Base-by-base conservation (phyloP, 1,140 invertebrate species). In the Danaus plexippus region DNA sequence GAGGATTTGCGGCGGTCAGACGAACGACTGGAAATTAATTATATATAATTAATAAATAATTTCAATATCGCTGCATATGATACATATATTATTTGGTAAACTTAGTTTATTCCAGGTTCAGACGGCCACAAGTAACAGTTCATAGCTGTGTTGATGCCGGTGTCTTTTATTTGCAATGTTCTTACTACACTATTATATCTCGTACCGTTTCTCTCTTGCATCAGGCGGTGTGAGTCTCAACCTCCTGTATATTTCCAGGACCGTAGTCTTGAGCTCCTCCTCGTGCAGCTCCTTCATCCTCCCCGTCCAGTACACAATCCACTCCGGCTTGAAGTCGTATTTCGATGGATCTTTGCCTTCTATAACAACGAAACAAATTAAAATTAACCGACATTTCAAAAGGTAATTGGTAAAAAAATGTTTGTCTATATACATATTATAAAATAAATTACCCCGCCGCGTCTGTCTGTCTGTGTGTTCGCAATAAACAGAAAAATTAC, bases 261-360 rank as follows among this genome's bases (percentile, higher is more conserved):
- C 65, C 15, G 90, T 85, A 9, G 84, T 72, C 43, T 89, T 86
- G 7, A 94, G 51, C 59, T 94, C 92, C 13, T 91, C 90, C 10
- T 90, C 89, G 67, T 94, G 92, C 3, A 96, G 77, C 57, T 95
- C 92, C 15, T 92, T 90, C 91, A 95, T 93, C 11, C 92, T 88
- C 54, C 90, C 90, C 69, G 93, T 94, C 94, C 94, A 96, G 69
- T 90, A 95, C 42, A 90, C 83, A 45, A 95, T 95, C 94, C 94
- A 96, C 66, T 96, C 94, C 0, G 94, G 93, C 68, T 95, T 95
- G 69, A 94, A 95, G 69, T 96, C 94, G 73, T 95, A 91, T 46
- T 91, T 92, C 43, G 90, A 89, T 0, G 93, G 91, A 80, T 95
- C 93, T 71, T 92, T 92, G 43, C 92, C 92, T 77, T 93, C 92